Percentiles rank a stretch among this genome's conserved stretches.
Conservation (phyloP, 2,888 invertebrate genomes). For the Acrobasis suavella region DNA sequence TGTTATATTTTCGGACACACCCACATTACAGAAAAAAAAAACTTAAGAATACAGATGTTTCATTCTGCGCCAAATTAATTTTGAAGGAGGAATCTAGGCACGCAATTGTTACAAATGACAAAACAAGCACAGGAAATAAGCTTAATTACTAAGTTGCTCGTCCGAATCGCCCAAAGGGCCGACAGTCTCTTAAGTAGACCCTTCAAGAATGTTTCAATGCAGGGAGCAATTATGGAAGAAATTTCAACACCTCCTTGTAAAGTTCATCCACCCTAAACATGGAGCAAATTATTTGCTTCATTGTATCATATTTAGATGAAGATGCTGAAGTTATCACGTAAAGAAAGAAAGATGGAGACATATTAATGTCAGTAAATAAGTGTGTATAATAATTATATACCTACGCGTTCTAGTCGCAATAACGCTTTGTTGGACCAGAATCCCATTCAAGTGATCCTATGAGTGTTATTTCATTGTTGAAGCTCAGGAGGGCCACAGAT, state of each 20-base stretch:
- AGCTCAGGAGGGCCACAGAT: constrained; percentile 37
- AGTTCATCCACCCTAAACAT: constrained; percentile 46
- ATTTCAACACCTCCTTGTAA: constrained; percentile 60
- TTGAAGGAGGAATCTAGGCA: constrained; percentile 45
- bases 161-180: constrained; percentile 62
- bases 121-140: constrained; percentile 73
- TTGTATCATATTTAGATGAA: background rate
- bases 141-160: constrained; percentile 76
- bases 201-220: constrained; percentile 68
- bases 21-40: background rate
- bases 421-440: constrained; percentile 22
- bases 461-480: constrained; percentile 37
- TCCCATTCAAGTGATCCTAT: constrained; percentile 39
- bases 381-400: background rate
- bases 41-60: background rate
- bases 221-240: constrained; percentile 71
- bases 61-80: constrained; percentile 32
- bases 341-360: background rate
- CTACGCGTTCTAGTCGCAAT: background rate
- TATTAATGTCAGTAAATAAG: background rate
- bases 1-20: background rate
- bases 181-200: constrained; percentile 63
- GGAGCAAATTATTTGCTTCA: constrained; percentile 19
- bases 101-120: constrained; percentile 62
- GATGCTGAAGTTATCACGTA: background rate